Base-by-base conservation (phyloP, 2,113 vertebrate species). In the Amblyopsis rosae region DNA sequence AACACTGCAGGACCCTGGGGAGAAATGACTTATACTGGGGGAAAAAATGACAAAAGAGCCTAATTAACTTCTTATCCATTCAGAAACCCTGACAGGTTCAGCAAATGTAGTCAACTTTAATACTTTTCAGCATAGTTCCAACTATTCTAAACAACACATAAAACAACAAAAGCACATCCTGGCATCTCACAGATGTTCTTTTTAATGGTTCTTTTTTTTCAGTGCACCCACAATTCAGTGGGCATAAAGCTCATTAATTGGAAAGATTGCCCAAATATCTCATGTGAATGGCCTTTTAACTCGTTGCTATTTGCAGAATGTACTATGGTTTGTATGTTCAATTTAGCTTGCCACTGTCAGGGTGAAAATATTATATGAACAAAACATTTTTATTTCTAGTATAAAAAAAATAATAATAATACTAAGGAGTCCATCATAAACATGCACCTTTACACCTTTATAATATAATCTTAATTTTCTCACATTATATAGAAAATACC, bases 61-160 rank as follows among this genome's bases (percentile, higher is more conserved):
- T 65, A 82, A 84, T 87, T 86, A 82, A 85, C 79, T 74, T 69
- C 35, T 68, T n/a, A 16, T 47, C 46, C 11, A 54, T 76, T 67
- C 72, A 15, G 73, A 85, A 85, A 78, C 47, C 70, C 67, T 76
- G 64, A 83, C 63, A 65, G 63, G 80, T 85, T 82, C 57, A 79
- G 73, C 73, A 66, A 80, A 84, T 88, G 82, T 77, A 84, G 49
- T 62, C 83, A 87, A 79, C 71, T 79, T 80, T 73, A 67, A 71
- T 60, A 62, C 79, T 63, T 59, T 77, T 69, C 15, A 66, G 53
- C 12, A 12, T 16, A 47, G 53, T 70, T 80, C 47, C 59, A 82
- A 62, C 7, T 50, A 13, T 15, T 35, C 47, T 47, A 58, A 57
- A 80, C 41, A 81, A 69, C 70, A 17, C 12, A 17, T 48, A 50